Evolutionary conservation across 1,140 invertebrate genomes (phyloP).

Genomic region (Eumaeus atala): DNA sequence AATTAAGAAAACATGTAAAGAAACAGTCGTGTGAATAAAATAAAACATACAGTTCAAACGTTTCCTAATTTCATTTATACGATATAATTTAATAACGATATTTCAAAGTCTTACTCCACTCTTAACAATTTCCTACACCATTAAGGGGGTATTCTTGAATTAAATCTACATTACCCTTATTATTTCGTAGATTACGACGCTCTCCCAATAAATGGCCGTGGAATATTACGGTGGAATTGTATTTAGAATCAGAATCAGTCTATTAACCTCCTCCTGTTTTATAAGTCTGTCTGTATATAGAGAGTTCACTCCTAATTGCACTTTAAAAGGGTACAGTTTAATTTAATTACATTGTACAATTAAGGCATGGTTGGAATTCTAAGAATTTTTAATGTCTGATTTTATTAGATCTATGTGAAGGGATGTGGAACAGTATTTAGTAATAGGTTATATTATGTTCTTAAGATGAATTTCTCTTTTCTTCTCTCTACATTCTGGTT

Average conservation of each 20-base stretch:
- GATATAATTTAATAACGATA: slow-evolving; percentile 6
- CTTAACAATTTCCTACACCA: not conserved
- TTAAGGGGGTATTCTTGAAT: slow-evolving; percentile 9
- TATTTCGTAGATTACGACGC: slow-evolving; percentile 27
- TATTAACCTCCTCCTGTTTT: slow-evolving; percentile 30
- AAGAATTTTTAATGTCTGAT: slow-evolving; percentile 18
- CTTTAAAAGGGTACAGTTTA: slow-evolving; percentile 32
- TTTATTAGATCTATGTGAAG: slow-evolving; percentile 10
- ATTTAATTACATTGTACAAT: slow-evolving; percentile 32
- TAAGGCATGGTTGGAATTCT: slow-evolving; percentile 18
- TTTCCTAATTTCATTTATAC: not conserved
- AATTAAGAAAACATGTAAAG: not conserved
- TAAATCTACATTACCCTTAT: slow-evolving; percentile 6
- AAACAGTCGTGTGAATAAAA: not conserved
- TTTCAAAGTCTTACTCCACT: slow-evolving; percentile 3
- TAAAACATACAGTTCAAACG: not conserved
- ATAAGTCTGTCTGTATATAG: slow-evolving; percentile 12
- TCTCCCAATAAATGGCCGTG: slow-evolving; percentile 32
- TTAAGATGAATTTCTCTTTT: too few relatives aligned
- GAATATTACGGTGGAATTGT: slow-evolving; percentile 43
- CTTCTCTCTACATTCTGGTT: too few relatives aligned
- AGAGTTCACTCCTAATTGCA: slow-evolving; percentile 44
- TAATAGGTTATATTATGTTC: too few relatives aligned
- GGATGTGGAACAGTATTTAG: not conserved
- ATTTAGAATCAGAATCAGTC: slow-evolving; percentile 45